phyloP scores from a whole-genome alignment of 2,888 invertebrate genomes.

The Trichacis sp. region DNA sequence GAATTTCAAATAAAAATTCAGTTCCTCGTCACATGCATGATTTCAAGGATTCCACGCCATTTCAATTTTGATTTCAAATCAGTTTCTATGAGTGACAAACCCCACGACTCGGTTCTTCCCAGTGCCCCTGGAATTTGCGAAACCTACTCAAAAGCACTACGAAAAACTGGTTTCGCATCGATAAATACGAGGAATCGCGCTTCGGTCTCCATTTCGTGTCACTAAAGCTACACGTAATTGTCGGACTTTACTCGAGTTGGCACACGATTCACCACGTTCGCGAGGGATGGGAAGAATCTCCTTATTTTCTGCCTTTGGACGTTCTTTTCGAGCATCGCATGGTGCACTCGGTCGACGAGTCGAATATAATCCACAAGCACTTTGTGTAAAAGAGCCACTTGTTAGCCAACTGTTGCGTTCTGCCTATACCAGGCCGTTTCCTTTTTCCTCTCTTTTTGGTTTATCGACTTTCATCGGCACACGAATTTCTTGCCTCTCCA shows the following conservation, averaged over 20 bases:
- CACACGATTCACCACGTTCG: slow-evolving; percentile 43
- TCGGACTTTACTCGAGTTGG: slow-evolving; percentile 40
- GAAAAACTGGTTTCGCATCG: slow-evolving; percentile 19
- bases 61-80: too few relatives aligned
- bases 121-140: too few relatives aligned
- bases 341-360: slow-evolving; percentile 50
- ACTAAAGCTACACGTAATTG: slow-evolving; percentile 33
- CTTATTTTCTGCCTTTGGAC: slow-evolving; percentile 39
- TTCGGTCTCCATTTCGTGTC: too few relatives aligned
- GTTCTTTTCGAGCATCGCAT: slow-evolving; percentile 42
- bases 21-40: too few relatives aligned
- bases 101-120: too few relatives aligned
- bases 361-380: slow-evolving; percentile 55
- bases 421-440: slow-evolving; percentile 47
- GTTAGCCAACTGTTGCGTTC: slow-evolving; percentile 67
- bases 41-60: too few relatives aligned
- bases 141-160: too few relatives aligned
- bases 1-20: too few relatives aligned
- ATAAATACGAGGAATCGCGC: too few relatives aligned
- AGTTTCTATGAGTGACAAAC: too few relatives aligned
- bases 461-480: not conserved
- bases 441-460: slow-evolving; percentile 48
- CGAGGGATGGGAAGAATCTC: slow-evolving; percentile 37
- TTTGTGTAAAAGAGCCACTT: slow-evolving; percentile 64
- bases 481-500: not conserved